These are phyloP conservation scores for Melieria crassipennis DNA, from an alignment of 2,888 invertebrate genomes.

Conservation along the genomic window DNA sequence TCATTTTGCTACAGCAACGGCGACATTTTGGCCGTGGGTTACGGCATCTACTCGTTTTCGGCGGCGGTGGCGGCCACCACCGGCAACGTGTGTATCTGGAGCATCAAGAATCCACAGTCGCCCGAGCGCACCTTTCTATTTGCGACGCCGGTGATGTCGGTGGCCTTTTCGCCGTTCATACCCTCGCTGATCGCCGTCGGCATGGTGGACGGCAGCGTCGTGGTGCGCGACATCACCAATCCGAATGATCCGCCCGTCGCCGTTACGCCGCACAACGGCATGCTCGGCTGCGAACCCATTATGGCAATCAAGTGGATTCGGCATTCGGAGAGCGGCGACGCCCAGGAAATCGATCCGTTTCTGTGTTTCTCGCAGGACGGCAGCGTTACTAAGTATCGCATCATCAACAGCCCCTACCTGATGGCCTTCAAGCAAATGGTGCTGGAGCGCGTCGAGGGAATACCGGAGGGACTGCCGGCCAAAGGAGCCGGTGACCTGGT, in stretches of 20 bases:
- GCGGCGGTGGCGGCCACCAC: slow-evolving; percentile 66
- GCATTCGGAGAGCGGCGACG: slow-evolving; percentile 41
- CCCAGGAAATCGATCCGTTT: slow-evolving; percentile 69
- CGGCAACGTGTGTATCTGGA: slow-evolving; percentile 81
- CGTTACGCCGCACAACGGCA: slow-evolving; percentile 69
- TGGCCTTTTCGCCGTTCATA: slow-evolving; percentile 75
- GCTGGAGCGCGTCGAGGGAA: slow-evolving; percentile 74
- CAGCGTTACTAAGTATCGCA: slow-evolving; percentile 69
- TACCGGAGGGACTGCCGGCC: slow-evolving; percentile 69
- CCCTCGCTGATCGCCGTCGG: slow-evolving; percentile 81
- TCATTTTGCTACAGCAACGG: slow-evolving; percentile 74
- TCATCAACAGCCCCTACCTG: slow-evolving; percentile 71
- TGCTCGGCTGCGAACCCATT: slow-evolving; percentile 74
- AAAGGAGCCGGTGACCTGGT: background rate
- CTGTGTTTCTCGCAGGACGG: slow-evolving; percentile 74
- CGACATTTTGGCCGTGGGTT: slow-evolving; percentile 79
- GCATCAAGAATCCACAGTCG: slow-evolving; percentile 80
- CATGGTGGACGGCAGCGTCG: slow-evolving; percentile 77
- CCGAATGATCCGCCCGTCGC: slow-evolving; percentile 68
- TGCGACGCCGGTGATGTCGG: slow-evolving; percentile 72
- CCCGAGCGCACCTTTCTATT: slow-evolving; percentile 78
- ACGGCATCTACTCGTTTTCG: slow-evolving; percentile 75
- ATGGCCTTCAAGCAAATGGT: slow-evolving; percentile 74
- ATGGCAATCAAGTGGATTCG: slow-evolving; percentile 75
- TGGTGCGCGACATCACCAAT: slow-evolving; percentile 75